These are phyloP conservation scores for Sceloporus undulatus DNA, from an alignment of 2,113 vertebrate species.

Conservation along the genomic window DNA sequence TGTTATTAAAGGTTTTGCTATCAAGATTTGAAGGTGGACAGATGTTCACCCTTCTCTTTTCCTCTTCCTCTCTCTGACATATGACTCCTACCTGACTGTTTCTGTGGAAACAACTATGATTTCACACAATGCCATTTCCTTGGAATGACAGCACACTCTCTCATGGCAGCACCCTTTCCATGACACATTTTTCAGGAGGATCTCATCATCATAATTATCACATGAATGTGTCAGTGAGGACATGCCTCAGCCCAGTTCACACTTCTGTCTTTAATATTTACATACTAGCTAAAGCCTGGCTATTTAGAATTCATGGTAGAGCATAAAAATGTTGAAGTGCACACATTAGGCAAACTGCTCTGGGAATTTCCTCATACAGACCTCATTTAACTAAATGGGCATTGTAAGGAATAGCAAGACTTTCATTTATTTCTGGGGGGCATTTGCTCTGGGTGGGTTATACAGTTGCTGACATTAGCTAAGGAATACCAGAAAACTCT, in stretches of 20 bases:
- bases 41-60: too few species aligned
- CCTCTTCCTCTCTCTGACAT: background rate
- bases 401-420: constrained; percentile 10
- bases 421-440: background rate
- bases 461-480: constrained; percentile 23
- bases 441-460: constrained; percentile 19
- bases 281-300: background rate
- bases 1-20: background rate
- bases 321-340: background rate
- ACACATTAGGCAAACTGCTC: background rate
- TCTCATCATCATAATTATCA: background rate
- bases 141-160: background rate
- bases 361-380: background rate
- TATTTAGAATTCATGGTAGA: constrained; percentile 12
- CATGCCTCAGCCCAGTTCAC: background rate
- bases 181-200: background rate
- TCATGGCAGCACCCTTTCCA: background rate
- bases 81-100: background rate
- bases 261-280: background rate
- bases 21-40: background rate
- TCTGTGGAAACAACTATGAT: background rate
- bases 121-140: background rate
- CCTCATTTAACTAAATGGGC: constrained; percentile 13
- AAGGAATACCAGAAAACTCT: background rate
- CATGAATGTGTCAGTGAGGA: background rate